phyloP scores from a whole-genome alignment of 2,888 invertebrate genomes.

The Cephus sareptanus region DNA sequence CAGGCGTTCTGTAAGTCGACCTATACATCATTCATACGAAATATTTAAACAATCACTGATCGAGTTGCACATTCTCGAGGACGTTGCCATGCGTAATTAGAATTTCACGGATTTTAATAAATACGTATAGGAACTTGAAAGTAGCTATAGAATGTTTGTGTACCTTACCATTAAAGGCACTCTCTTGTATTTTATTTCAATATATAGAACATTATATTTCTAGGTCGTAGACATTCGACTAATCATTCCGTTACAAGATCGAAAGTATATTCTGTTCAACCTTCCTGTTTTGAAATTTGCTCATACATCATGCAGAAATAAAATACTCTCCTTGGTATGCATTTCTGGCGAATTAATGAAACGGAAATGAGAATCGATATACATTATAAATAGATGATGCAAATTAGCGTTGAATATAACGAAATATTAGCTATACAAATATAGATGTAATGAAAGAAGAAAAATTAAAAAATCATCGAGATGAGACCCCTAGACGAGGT shows the following conservation, averaged over 20 bases:
- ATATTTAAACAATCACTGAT: neutral
- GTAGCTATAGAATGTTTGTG: neutral
- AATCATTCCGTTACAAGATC: neutral
- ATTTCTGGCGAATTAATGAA: neutral
- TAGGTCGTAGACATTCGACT: neutral
- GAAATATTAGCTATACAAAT: constrained; percentile 21
- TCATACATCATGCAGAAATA: neutral
- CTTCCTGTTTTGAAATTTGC: neutral
- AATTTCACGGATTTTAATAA: neutral
- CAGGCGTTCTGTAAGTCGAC: neutral
- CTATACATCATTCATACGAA: neutral
- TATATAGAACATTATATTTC: neutral
- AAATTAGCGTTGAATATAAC: constrained; percentile 13
- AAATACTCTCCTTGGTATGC: neutral
- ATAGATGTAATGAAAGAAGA: constrained; percentile 17
- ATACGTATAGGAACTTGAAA: neutral
- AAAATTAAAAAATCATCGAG: constrained; percentile 3
- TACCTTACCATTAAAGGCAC: neutral
- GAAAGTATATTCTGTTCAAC: neutral
- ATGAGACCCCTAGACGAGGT: neutral
- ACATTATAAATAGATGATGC: neutral
- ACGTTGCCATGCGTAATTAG: neutral
- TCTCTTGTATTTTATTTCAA: neutral
- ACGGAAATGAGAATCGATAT: neutral
- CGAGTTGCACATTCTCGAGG: neutral